Base-by-base conservation (phyloP, 2,797 vertebrate genomes). In the Argyrosomus regius region DNA sequence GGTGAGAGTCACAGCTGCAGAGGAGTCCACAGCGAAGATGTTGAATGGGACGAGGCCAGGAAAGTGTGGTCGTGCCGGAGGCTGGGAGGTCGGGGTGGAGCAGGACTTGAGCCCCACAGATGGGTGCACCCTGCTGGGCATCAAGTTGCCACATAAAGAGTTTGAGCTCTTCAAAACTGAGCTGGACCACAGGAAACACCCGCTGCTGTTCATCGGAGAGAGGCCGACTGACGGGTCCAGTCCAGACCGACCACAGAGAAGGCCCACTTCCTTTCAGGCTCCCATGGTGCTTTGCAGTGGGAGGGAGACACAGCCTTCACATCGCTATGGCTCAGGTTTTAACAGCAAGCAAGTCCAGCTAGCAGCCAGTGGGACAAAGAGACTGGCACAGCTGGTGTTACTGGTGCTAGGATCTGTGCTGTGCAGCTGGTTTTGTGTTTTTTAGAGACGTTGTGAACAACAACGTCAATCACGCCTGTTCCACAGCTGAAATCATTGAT, bases 181-280 rank as follows among this genome's bases (percentile, higher is more conserved):
- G 92, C 91, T 88, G 48, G 96, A 97, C 88, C 69, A 88, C 22
- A 91, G 82, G 4, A 94, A 94, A 67, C 95, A 88, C 24, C 95
- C 89, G 18, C 88, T 98, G 90, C 95, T 99, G 57, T 96, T 97
- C 76, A 93, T 89, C 0, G 97, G 97, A 0, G 96, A 97, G 82
- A 93, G 97, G 87, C 97, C 97, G 3, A 97, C 97, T 0, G 97
- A 99, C 0, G 97, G 97, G n/a, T 96, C 96, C 22, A 98, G 95
- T 63, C 97, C 97, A 0, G 95, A 97, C 89, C 90, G 91, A 52
- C 96, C 95, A 0, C 93, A 93, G 78, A 97, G 95, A 88, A 89
- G 96, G 4, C 96, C 97, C 85, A 97, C 97, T 0, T 98, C 97
- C 5, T 98, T 96, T 82, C 98, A 99, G 87, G 90, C 95, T 1